Base-by-base conservation (phyloP, 2,888 invertebrate genomes). In the Arge pagana region DNA sequence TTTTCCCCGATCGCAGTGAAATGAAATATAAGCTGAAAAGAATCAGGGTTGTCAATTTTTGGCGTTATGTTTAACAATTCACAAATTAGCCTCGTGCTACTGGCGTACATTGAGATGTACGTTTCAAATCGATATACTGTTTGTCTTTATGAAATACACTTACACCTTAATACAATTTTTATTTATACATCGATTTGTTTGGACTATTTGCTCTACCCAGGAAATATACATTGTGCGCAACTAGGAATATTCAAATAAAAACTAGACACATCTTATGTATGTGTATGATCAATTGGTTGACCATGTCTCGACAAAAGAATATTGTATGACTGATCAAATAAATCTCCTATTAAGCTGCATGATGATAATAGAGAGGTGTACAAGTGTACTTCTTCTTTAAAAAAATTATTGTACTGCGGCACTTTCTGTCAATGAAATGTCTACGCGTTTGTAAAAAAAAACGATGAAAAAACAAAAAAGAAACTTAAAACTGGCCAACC, bases 111-210 rank as follows among this genome's bases (percentile, higher is more conserved):
- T 10, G 30, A 33, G 21, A 45, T 67, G 57, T 65, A 61, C 60
- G 56, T 60, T 62, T 55, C 59, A 61, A 60, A 55, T 62, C 53
- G 56, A 62, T 65, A 58, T 65, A 62, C 54, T 62, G 50, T 62
- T 59, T 62, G 58, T 64, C 63, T 66, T 67, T 63, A 65, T 67
- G 61, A 66, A 66, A 62, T 68, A 68, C 67, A 67, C 61, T 60
- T 68, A 65, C 61, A 68, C 61, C 62, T 65, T 64, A 61, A 63
- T 64, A 63, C 55, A 63, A 63, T 59, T 45, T 64, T 70, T 65
- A 65, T 66, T 65, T 64, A 60, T 60, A n/a, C n/a, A 62, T 60
- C 56, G 56, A 54, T 65, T 62, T 59, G 54, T 59, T 61, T 57
- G 51, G 58, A 63, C 19, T 59, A 53, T 57, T 65, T 41, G 55